A percentile compares a stretch with the other conserved stretches of the same genome.
These are phyloP conservation scores for Melanostigma gelatinosum DNA, from an alignment of 2,113 vertebrate genomes.

Conservation along the genomic window DNA sequence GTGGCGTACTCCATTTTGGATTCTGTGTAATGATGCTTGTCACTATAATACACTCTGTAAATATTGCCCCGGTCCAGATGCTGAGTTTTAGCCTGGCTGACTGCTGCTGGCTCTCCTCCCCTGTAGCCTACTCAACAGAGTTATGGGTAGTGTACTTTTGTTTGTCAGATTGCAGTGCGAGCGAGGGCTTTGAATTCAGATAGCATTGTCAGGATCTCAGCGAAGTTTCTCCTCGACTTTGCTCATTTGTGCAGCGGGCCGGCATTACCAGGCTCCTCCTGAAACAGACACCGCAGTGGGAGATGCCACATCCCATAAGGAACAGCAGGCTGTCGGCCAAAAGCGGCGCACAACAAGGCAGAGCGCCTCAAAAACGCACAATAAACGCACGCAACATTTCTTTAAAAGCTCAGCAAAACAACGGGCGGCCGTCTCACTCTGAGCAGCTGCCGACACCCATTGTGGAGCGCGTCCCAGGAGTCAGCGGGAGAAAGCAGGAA, in stretches of 20 bases:
- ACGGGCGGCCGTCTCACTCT: constrained; percentile 46
- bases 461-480: constrained; percentile 48
- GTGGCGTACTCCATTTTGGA: constrained; percentile 43
- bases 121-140: neutral
- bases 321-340: constrained; percentile 40
- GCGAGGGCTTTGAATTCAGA: constrained; percentile 33
- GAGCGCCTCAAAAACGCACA: constrained; percentile 48
- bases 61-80: constrained; percentile 42
- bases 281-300: constrained; percentile 56
- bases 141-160: constrained; percentile 22
- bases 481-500: constrained; percentile 9
- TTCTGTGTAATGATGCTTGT: constrained; percentile 63
- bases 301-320: constrained; percentile 56
- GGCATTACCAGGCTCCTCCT: constrained; percentile 45
- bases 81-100: neutral
- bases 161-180: neutral
- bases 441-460: constrained; percentile 48
- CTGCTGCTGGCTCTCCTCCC: constrained; percentile 14
- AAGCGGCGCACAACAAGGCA: constrained; percentile 12
- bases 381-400: constrained; percentile 33
- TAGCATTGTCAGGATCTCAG: constrained; percentile 28
- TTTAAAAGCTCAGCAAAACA: constrained; percentile 73
- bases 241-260: constrained; percentile 24
- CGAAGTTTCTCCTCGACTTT: constrained; percentile 46
- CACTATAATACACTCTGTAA: constrained; percentile 56